Base-by-base conservation (phyloP, 2,888 invertebrate genomes). In the Silvanus unidentatus region DNA sequence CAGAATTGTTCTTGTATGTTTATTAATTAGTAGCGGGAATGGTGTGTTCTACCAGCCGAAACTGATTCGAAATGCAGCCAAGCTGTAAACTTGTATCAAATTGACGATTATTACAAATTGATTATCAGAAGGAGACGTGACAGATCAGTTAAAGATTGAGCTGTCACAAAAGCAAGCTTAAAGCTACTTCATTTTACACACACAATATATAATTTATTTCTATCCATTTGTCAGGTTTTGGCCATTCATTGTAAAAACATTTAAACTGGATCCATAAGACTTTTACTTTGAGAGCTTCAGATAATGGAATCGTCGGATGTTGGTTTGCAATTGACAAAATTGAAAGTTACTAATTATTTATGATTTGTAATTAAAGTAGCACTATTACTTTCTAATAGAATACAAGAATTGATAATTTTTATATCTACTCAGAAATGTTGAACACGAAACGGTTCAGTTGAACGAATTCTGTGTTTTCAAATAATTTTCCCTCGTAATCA, bases 101-200 rank as follows among this genome's bases (percentile, higher is more conserved):
- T 52, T 52, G 46, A 47, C 48, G 53, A 45, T 53, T 52, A 57
- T 55, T 53, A 57, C 52, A 52, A 56, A 57, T 55, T 55, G 57
- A 59, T 56, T 53, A 54, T 50, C 49, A 48, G 47, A 49, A 47
- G 42, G 52, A 16, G 28, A 45, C 44, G 48, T 57, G 57, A 59
- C 52, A 47, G 55, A 57, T 57, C 47, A 45, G 51, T 56, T 49
- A 54, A 57, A 53, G 54, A 57, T 57, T 57, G 54, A 59, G 56
- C 57, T 54, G 57, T 59, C 59, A 48, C 43, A 44, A 39, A 38
- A 43, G n/a, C 32, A 5, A 22, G 22, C 8, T 32, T 5, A 32
- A 12, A 32, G 32, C 32, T 32, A 12, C 13, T 22, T 22, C 22
- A 22, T 32, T 12, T 32, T 11, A 32, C 32, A 3, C 6, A 11